Conservation (phyloP, 2,797 vertebrate genomes). For the Paramormyrops hopkinsi region DNA sequence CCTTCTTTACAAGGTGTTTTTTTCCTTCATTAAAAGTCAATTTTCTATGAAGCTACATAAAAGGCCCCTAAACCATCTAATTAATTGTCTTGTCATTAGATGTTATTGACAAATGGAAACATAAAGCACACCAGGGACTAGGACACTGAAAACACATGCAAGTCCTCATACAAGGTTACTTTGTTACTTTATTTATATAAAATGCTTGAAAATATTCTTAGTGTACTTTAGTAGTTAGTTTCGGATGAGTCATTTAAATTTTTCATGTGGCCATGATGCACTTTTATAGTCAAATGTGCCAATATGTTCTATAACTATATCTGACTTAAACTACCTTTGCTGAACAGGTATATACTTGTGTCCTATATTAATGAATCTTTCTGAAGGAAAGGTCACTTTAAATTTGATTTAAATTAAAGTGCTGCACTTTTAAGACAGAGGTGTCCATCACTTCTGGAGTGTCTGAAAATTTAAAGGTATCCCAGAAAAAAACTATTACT, state of each 20-base stretch:
- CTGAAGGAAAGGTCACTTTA: neutral
- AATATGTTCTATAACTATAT: neutral
- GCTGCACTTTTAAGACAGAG: neutral
- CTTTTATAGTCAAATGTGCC: neutral
- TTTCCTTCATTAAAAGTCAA: constrained; percentile 2
- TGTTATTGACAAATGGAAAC: constrained; percentile 7
- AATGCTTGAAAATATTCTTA: neutral
- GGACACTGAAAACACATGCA: neutral
- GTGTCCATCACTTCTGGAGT: neutral
- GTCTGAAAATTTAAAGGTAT: neutral
- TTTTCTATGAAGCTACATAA: neutral
- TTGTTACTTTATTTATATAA: neutral
- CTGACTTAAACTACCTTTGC: neutral
- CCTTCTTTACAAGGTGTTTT: neutral
- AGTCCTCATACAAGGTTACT: neutral
- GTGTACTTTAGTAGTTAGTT: neutral
- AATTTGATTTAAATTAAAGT: neutral
- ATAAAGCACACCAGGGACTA: neutral
- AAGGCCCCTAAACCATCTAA: neutral
- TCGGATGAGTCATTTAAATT: neutral
- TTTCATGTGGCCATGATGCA: neutral
- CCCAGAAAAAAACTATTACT: neutral
- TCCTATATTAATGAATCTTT: neutral
- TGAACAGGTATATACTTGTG: neutral
- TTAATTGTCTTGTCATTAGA: constrained; percentile 10